Percentiles rank a stretch among this genome's conserved stretches.
These are phyloP conservation scores for Gymnothorax javanicus DNA, from an alignment of 2,797 vertebrate genomes.

Conservation along the genomic window DNA sequence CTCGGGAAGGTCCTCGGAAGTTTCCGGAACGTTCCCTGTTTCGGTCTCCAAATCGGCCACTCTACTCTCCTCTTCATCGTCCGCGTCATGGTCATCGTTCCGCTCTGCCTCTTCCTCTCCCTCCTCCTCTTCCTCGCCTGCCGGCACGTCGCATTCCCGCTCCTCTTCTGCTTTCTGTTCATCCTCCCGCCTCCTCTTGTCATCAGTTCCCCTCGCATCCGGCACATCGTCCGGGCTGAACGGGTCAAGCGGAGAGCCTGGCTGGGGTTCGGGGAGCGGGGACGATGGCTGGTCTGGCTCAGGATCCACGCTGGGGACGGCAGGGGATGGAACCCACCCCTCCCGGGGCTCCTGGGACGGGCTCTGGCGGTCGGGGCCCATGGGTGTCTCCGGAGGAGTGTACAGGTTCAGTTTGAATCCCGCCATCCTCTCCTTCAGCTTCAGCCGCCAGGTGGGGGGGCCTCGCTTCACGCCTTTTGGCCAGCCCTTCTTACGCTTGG, in stretches of 20 bases:
- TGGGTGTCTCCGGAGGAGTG: conserved; percentile 94
- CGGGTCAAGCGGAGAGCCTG: conserved; percentile 48
- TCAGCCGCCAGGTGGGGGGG: conserved; percentile 89
- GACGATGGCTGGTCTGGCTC: conserved; percentile 61
- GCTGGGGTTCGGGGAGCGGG: conserved; percentile 64
- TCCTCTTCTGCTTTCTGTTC: conserved; percentile 28
- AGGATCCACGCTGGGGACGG: conserved; percentile 52
- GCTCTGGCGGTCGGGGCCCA: conserved; percentile 83
- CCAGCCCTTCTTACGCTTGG: conserved; percentile 91
- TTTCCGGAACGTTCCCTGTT: conserved; percentile 72
- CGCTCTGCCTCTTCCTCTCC: conserved; percentile 75
- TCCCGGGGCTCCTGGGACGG: conserved; percentile 78
- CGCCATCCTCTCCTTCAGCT: conserved; percentile 83
- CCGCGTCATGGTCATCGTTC: conserved; percentile 81
- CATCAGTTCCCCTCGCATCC: conserved; percentile 59
- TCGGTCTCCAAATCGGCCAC: conserved; percentile 66
- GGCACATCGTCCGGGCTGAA: conserved; percentile 59
- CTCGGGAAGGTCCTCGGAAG: conserved; percentile 66
- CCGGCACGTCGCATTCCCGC: conserved; percentile 37
- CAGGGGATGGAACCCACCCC: conserved; percentile 53
- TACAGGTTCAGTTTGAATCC: conserved; percentile 98
- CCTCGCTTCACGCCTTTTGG: conserved; percentile 91
- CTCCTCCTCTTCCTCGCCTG: conserved; percentile 73
- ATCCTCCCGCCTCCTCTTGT: conserved; percentile 47
- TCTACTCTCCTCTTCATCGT: conserved; percentile 82